Conservation (phyloP, 1,140 invertebrate genomes). For the Ridgeia piscesae region DNA sequence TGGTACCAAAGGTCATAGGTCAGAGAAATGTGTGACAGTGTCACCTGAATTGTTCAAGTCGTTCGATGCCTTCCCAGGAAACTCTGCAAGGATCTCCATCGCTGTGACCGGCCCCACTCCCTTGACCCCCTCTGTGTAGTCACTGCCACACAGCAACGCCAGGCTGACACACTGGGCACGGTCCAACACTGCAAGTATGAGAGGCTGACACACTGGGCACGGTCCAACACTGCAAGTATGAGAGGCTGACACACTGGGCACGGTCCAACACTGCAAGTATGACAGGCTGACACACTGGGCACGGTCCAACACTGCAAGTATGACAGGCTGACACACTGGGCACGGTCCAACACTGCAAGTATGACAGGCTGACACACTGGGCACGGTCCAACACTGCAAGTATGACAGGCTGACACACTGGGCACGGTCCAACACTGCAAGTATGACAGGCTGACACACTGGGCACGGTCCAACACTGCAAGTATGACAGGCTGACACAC, state of each 20-base stretch:
- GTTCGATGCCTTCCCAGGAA: conserved; percentile 60
- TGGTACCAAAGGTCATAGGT: too few species aligned
- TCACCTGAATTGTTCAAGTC: conserved; percentile 55
- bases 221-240: neutral
- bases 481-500: neutral
- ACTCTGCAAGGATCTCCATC: conserved; percentile 87
- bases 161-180: conserved; percentile 75
- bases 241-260: neutral
- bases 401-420: neutral
- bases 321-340: neutral
- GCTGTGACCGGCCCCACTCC: conserved; percentile 94
- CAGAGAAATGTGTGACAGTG: too few species aligned
- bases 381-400: neutral
- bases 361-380: neutral
- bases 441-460: neutral
- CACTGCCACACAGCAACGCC: conserved; percentile 93
- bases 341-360: neutral
- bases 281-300: neutral
- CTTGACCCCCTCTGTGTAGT: conserved; percentile 90
- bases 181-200: conserved; percentile 55
- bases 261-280: neutral
- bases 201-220: neutral
- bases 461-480: neutral
- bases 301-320: neutral
- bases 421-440: neutral